Base-by-base conservation (phyloP, 2,888 invertebrate genomes). In the Chaitophorus viminalis region DNA sequence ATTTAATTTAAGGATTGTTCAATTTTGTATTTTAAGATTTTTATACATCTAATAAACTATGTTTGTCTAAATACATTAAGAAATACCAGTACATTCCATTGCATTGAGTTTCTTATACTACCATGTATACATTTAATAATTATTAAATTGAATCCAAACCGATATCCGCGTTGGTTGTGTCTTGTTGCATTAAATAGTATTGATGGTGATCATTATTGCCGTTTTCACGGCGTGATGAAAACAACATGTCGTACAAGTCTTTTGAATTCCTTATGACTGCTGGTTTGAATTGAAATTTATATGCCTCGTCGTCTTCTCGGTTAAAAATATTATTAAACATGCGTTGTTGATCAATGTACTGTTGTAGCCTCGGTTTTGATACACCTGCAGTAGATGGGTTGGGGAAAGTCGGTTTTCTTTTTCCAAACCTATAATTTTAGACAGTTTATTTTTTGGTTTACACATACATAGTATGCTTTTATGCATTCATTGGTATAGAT, bases 191-290 rank as follows among this genome's bases (percentile, higher is more conserved):
- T 33, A 60, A 31, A 33, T 82, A 77, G 65, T 76, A 84, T 21
- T 77, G 84, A 76, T 76, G 76, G 25, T 17, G 76, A 21, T 76
- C 21, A 25, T 85, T 77, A 68, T 65, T 84, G 46, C 33, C 77
- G 9, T 85, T 85, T 31, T 85, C 68, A 0, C 52, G 84, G 9
- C 68, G 84, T 25, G 84, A 52, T 31, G 84, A 52, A 77, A 85
- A 85, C 52, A 85, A 52, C 76, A 85, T 65, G 68, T 85, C 84
- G 46, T 85, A 85, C n/a, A 85, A 68, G 33, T 85, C 84, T 46
- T 85, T 85, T 18, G 84, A 76, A 77, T 85, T 85, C 18, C 76
- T 85, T 68, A 85, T 85, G 33, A 39, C 29, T 8, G 54, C 76
- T 11, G 84, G 84, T 68, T 68, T 85, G 8, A 52, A 85, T 33